Conservation (phyloP, 1,140 invertebrate genomes). For the Pachypeltis micranthus region DNA sequence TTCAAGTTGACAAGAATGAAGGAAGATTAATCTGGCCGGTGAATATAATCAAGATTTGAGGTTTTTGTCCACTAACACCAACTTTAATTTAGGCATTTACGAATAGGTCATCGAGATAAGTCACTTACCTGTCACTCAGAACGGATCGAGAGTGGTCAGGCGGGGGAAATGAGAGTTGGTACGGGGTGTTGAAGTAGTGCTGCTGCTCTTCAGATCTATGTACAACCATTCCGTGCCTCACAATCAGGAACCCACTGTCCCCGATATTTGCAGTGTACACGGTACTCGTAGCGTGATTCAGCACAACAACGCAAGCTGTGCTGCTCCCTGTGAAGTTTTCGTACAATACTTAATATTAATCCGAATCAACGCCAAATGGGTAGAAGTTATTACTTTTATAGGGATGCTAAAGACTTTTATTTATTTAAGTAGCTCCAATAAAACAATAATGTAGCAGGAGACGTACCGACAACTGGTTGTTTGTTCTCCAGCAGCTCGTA, state of each 20-base stretch:
- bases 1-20: no score
- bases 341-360: no score
- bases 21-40: no score
- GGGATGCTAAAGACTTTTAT: not conserved
- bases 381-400: not conserved
- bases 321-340: constrained; percentile 84
- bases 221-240: constrained; percentile 72
- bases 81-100: not conserved
- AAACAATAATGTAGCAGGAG: not conserved
- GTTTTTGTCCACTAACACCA: not conserved
- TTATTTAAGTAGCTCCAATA: not conserved
- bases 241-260: constrained; percentile 93
- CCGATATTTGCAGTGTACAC: constrained; percentile 94
- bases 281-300: constrained; percentile 77
- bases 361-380: no score
- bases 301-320: constrained; percentile 89
- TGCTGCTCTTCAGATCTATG: constrained; percentile 91
- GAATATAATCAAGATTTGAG: no score
- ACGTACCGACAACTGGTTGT: constrained; percentile 72
- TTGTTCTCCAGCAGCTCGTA: constrained; percentile 85
- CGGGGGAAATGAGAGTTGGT: constrained; percentile 87
- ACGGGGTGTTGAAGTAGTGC: constrained; percentile 97
- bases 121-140: constrained; percentile 66
- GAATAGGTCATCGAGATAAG: not conserved
- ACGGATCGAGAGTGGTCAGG: constrained; percentile 72